Percentiles rank a stretch among this genome's conserved stretches.
Evolutionary conservation across 2,888 invertebrate species (phyloP).

Genomic region (Ormyrus nitidulus): DNA sequence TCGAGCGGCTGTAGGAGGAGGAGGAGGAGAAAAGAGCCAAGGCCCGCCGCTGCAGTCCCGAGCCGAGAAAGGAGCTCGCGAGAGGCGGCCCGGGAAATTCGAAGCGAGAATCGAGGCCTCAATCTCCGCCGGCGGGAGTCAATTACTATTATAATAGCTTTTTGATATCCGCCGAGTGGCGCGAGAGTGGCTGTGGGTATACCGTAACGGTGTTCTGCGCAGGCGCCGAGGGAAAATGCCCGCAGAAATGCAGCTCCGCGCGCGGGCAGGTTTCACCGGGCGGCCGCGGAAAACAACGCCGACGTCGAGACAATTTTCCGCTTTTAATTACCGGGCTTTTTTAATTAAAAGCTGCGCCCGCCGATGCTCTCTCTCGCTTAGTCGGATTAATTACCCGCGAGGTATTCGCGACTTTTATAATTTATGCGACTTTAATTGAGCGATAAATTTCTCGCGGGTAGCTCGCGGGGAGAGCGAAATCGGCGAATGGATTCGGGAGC

Average conservation of each 20-base stretch:
- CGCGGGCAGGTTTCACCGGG: background rate
- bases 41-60: too few species aligned
- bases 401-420: background rate
- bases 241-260: background rate
- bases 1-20: too few species aligned
- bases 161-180: conserved; percentile 26
- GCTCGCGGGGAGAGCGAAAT: background rate
- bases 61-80: too few species aligned
- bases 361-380: background rate
- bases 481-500: background rate
- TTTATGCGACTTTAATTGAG: too few species aligned
- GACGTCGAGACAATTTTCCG: background rate
- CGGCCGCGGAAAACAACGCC: background rate
- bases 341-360: background rate
- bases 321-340: background rate
- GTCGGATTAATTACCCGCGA: background rate
- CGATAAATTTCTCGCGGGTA: too few species aligned
- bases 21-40: too few species aligned
- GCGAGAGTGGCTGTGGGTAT: background rate
- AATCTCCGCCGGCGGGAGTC: conserved; percentile 24
- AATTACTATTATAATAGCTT: conserved; percentile 51
- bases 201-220: conserved; percentile 14
- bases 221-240: conserved; percentile 21
- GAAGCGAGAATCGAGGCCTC: background rate
- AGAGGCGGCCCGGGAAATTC: too few species aligned